phyloP scores from a whole-genome alignment of 2,113 vertebrate species.

The Noctilio leporinus region DNA sequence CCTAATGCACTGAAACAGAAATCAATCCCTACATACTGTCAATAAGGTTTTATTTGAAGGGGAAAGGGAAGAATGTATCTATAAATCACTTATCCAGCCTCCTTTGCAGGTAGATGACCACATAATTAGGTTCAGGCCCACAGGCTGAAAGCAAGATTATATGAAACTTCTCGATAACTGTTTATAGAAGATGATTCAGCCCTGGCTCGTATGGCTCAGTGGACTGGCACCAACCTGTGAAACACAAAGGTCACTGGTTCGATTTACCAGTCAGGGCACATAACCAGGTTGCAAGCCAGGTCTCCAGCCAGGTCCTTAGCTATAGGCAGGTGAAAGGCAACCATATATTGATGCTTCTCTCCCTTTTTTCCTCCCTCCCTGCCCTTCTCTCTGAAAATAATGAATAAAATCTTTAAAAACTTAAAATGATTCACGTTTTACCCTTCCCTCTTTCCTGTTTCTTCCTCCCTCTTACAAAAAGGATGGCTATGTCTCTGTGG shows the following conservation, averaged over 20 bases:
- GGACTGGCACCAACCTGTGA: too few species aligned
- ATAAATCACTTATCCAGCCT: not conserved
- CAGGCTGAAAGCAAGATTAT: not conserved
- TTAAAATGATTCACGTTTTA: not conserved
- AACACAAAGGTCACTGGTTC: too few species aligned
- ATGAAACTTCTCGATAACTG: not conserved
- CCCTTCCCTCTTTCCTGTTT: not conserved
- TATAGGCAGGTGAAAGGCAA: too few species aligned
- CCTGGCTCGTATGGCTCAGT: too few species aligned
- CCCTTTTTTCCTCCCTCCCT: too few species aligned
- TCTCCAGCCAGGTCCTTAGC: too few species aligned
- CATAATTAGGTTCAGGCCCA: not conserved
- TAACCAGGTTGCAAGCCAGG: too few species aligned
- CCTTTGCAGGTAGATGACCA: not conserved
- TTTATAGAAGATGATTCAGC: not conserved
- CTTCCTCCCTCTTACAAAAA: not conserved
- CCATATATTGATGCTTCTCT: too few species aligned
- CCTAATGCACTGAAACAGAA: not conserved
- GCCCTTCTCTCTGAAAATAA: too few species aligned
- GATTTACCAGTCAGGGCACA: too few species aligned
- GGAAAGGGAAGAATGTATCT: not conserved
- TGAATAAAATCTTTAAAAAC: too few species aligned
- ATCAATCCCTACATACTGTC: not conserved
- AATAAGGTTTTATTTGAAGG: not conserved
- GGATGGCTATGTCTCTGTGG: not conserved